Conservation (phyloP, 2,113 vertebrate genomes). For the Rhinopomastus cyanomelas region DNA sequence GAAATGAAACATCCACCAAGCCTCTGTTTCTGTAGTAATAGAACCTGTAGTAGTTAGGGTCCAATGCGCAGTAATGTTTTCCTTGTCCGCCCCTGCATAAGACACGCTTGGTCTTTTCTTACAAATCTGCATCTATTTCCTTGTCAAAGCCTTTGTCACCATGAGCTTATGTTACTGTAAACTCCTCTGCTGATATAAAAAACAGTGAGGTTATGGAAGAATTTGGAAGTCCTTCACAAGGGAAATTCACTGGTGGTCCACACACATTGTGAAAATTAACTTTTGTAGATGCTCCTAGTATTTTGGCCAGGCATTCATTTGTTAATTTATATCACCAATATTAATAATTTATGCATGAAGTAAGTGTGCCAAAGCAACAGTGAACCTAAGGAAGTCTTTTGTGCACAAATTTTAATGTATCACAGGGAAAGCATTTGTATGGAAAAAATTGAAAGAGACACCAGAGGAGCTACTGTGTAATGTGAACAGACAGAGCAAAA, state of each 20-base stretch:
- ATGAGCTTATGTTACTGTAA: background rate
- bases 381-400: slow-evolving; percentile 8
- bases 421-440: slow-evolving; percentile 21
- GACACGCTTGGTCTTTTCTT: background rate
- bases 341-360: background rate
- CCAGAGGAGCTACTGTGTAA: slow-evolving; percentile 48
- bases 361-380: slow-evolving; percentile 18
- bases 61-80: background rate
- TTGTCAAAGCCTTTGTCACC: background rate
- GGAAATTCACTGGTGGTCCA: background rate
- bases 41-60: background rate
- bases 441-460: slow-evolving; percentile 56
- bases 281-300: background rate
- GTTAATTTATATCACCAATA: background rate
- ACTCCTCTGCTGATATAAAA: background rate
- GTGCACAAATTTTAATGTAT: slow-evolving; percentile 28
- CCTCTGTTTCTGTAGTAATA: background rate
- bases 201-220: background rate
- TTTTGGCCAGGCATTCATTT: background rate
- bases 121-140: background rate
- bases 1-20: background rate
- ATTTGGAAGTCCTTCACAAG: background rate
- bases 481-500: slow-evolving; percentile 69
- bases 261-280: background rate
- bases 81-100: background rate